These are phyloP conservation scores for Sebastes matsubarae DNA, from an alignment of 2,797 vertebrate species.

Conservation along the genomic window DNA sequence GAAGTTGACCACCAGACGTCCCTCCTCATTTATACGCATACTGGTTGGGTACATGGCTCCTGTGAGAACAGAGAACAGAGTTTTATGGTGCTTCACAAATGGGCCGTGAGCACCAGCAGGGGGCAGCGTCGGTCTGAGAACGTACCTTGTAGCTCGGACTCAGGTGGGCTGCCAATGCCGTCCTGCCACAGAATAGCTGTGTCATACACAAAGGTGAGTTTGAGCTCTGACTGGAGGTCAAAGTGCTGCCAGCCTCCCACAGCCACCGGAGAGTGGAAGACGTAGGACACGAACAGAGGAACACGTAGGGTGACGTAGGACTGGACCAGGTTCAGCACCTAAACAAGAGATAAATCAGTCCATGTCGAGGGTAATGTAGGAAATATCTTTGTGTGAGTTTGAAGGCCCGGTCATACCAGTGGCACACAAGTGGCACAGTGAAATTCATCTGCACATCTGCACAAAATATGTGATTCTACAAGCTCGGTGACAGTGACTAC, in stretches of 20 bases:
- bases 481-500: not conserved
- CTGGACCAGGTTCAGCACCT: slow-evolving; percentile 89
- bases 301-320: slow-evolving; percentile 86
- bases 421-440: not conserved
- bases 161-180: slow-evolving; percentile 85
- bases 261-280: slow-evolving; percentile 86
- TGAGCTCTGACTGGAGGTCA: slow-evolving; percentile 87
- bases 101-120: not conserved
- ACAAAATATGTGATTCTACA: not conserved
- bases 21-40: slow-evolving; percentile 86
- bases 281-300: slow-evolving; percentile 86
- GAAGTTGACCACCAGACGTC: slow-evolving; percentile 86
- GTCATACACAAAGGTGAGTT: slow-evolving; percentile 88
- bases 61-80: slow-evolving; percentile 35
- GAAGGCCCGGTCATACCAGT: not conserved
- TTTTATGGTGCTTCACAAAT: not conserved
- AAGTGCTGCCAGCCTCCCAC: slow-evolving; percentile 88
- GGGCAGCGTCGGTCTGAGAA: not conserved
- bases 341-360: not conserved
- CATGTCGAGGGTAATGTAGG: not conserved
- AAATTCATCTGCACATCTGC: not conserved
- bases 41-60: slow-evolving; percentile 88
- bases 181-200: slow-evolving; percentile 89
- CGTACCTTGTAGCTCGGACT: slow-evolving; percentile 86
- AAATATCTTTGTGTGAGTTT: not conserved